Evolutionary conservation across 2,888 invertebrate genomes (phyloP).

Genomic region (Nineta flava): DNA sequence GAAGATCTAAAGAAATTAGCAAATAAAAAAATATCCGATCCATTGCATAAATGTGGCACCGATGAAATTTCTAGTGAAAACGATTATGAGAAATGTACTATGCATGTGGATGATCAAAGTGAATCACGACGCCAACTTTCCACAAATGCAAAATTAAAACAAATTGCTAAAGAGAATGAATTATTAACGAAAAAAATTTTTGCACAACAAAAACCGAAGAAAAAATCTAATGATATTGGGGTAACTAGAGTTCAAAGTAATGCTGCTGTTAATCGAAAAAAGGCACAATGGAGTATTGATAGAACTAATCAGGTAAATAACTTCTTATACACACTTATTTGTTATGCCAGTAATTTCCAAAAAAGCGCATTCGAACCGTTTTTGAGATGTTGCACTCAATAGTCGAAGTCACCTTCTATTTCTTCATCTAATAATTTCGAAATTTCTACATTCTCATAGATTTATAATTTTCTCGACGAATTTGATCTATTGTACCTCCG

Average conservation of each 20-base stretch:
- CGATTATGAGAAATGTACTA: background rate
- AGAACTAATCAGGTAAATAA: conserved; percentile 17
- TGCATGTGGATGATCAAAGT: background rate
- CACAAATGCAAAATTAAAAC: background rate
- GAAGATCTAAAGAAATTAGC: background rate
- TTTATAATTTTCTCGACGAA: too few relatives aligned
- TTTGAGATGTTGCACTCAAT: too few relatives aligned
- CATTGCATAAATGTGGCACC: background rate
- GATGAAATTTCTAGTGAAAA: background rate
- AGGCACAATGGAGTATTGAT: conserved; percentile 17
- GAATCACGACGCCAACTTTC: background rate
- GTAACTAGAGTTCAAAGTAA: background rate
- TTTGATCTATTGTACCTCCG: too few relatives aligned
- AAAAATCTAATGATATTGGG: background rate
- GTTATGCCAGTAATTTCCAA: too few relatives aligned
- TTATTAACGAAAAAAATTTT: background rate
- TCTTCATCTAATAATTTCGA: too few relatives aligned
- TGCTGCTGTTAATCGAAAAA: conserved; percentile 17
- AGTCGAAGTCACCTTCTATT: too few relatives aligned
- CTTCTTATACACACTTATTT: too few relatives aligned
- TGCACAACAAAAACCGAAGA: background rate
- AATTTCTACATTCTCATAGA: too few relatives aligned
- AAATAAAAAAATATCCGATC: background rate
- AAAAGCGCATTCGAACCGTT: too few relatives aligned
- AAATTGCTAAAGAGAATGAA: background rate